These are phyloP conservation scores for Aurelia sp. DNA, from an alignment of 30 jellyfish, hydroid and myxozoan species.

Conservation along the genomic window DNA sequence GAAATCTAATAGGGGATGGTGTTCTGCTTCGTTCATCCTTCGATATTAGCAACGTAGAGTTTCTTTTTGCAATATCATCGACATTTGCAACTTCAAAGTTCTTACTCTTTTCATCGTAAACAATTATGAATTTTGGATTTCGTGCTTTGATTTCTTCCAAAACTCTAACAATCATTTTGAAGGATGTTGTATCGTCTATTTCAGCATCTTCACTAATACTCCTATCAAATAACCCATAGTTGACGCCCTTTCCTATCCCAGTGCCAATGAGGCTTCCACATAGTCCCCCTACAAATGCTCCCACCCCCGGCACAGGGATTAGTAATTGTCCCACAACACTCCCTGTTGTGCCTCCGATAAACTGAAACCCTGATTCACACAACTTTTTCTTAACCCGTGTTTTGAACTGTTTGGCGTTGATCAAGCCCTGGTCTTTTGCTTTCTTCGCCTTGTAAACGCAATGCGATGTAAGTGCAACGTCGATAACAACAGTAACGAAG, in stretches of 20 bases:
- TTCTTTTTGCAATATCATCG: constrained; percentile 16
- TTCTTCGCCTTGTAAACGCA: constrained; percentile 89
- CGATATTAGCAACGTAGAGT: not conserved
- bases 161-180: constrained; percentile 16
- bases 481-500: constrained; percentile 80
- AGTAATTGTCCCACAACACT: constrained; percentile 95
- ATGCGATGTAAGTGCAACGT: constrained; percentile 93
- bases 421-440: constrained; percentile 81
- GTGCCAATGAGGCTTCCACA: constrained; percentile 98
- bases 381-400: constrained; percentile 86
- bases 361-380: constrained; percentile 96
- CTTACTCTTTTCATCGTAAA: constrained; percentile 57
- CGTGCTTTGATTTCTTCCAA: constrained; percentile 30
- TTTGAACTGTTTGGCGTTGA: constrained; percentile 78
- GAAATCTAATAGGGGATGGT: not conserved
- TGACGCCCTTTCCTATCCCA: constrained; percentile 97
- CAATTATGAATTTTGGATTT: constrained; percentile 50
- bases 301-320: constrained; percentile 96
- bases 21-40: not conserved
- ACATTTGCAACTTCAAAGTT: constrained; percentile 49
- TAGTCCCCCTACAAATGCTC: constrained; percentile 98
- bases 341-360: constrained; percentile 99
- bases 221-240: constrained; percentile 84
- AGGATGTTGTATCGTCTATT: not conserved
- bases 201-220: not conserved